Conservation (phyloP, 1,140 invertebrate species). For the Ruditapes philippinarum region DNA sequence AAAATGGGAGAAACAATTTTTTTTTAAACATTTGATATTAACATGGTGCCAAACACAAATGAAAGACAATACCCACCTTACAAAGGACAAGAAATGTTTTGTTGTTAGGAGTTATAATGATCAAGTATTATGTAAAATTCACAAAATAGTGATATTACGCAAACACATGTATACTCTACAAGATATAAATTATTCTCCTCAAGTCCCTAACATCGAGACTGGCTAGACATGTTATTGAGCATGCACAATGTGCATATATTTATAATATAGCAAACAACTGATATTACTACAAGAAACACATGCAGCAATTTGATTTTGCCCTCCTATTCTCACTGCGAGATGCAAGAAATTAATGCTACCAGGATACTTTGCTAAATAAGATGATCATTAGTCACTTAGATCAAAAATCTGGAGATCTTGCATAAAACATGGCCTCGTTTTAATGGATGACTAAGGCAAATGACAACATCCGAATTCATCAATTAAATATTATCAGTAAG, state of each 20-base stretch:
- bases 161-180: too few species aligned
- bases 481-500: neutral
- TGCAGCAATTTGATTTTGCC: neutral
- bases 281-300: too few species aligned
- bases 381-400: neutral
- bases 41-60: neutral
- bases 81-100: too few species aligned
- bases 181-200: too few species aligned
- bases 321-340: neutral
- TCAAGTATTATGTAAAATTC: too few species aligned
- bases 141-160: too few species aligned
- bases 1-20: neutral
- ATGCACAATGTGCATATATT: too few species aligned
- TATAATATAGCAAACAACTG: too few species aligned
- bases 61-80: neutral
- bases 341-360: neutral
- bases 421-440: neutral
- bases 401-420: neutral
- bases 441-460: neutral
- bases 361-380: neutral
- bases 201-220: too few species aligned
- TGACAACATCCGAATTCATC: neutral
- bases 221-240: too few species aligned
- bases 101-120: too few species aligned
- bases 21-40: neutral